Conservation (phyloP, 2,113 vertebrate species). For the Lipophrys pholis region DNA sequence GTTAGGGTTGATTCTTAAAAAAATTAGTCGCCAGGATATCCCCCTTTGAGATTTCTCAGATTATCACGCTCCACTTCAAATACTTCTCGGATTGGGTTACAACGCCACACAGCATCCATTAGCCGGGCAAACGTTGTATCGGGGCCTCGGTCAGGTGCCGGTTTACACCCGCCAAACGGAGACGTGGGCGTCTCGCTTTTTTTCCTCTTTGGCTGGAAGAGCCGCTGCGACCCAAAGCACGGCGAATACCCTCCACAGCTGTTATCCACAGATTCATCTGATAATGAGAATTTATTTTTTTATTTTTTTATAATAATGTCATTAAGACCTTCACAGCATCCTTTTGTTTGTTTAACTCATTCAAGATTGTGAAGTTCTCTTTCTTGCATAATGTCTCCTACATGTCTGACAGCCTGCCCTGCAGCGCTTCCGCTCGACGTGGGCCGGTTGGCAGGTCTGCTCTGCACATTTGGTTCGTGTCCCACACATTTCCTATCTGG, state of each 20-base stretch:
- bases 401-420: slow-evolving; percentile 77
- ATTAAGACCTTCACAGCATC: slow-evolving; percentile 51
- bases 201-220: slow-evolving; percentile 49
- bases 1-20: slow-evolving; percentile 82
- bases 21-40: slow-evolving; percentile 85
- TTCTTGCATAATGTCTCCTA: slow-evolving; percentile 75
- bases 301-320: slow-evolving; percentile 58
- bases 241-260: slow-evolving; percentile 19
- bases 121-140: slow-evolving; percentile 64
- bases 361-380: slow-evolving; percentile 63
- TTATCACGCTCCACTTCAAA: slow-evolving; percentile 81
- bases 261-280: slow-evolving; percentile 61
- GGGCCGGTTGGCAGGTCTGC: slow-evolving; percentile 87
- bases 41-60: slow-evolving; percentile 81
- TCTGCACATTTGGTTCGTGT: slow-evolving; percentile 88
- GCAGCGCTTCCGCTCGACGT: slow-evolving; percentile 87
- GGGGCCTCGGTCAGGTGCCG: slow-evolving; percentile 63
- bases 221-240: slow-evolving; percentile 20
- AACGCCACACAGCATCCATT: slow-evolving; percentile 66
- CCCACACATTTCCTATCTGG: slow-evolving; percentile 88
- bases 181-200: slow-evolving; percentile 47
- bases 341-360: slow-evolving; percentile 65
- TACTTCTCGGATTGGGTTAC: slow-evolving; percentile 77
- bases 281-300: slow-evolving; percentile 54
- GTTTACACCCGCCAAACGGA: slow-evolving; percentile 54